Evolutionary conservation across 1,140 invertebrate species (phyloP).

Genomic region (Calephelis nemesis): DNA sequence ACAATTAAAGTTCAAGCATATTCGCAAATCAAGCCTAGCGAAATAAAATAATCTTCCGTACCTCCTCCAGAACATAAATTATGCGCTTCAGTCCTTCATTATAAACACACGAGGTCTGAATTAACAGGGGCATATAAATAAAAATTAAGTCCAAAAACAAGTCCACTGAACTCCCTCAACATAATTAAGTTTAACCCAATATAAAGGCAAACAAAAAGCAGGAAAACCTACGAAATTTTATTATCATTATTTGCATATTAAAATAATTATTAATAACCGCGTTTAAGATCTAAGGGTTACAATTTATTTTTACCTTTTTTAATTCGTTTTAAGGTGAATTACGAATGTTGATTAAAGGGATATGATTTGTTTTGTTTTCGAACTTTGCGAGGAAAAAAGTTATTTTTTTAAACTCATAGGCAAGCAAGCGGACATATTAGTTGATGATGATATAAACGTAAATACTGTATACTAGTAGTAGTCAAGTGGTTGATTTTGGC

Average conservation of each 20-base stretch:
- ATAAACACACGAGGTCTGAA: slow-evolving; percentile 26
- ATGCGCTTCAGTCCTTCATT: slow-evolving; percentile 18
- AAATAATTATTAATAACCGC: slow-evolving; percentile 40
- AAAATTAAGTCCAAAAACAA: slow-evolving; percentile 36
- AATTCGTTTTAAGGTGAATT: slow-evolving; percentile 13
- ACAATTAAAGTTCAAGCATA: too few relatives aligned
- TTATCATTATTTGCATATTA: slow-evolving; percentile 42
- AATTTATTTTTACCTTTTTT: slow-evolving; percentile 34
- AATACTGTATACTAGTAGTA: too few relatives aligned
- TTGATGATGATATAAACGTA: too few relatives aligned
- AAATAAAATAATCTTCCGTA: neutral
- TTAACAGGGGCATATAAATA: slow-evolving; percentile 37
- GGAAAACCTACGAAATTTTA: slow-evolving; percentile 39
- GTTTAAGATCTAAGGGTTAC: slow-evolving; percentile 39
- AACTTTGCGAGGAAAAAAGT: neutral
- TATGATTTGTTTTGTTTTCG: slow-evolving; percentile 17
- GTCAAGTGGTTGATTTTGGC: too few relatives aligned
- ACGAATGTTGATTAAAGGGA: neutral
- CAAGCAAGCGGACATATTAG: too few relatives aligned
- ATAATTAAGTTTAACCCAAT: slow-evolving; percentile 39
- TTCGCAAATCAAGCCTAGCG: too few relatives aligned
- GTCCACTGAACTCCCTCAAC: slow-evolving; percentile 26
- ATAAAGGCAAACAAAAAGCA: slow-evolving; percentile 39
- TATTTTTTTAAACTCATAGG: too few relatives aligned
- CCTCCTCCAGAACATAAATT: neutral